Base-by-base conservation (phyloP, 2,888 invertebrate species). In the Leptopilina syphax region DNA sequence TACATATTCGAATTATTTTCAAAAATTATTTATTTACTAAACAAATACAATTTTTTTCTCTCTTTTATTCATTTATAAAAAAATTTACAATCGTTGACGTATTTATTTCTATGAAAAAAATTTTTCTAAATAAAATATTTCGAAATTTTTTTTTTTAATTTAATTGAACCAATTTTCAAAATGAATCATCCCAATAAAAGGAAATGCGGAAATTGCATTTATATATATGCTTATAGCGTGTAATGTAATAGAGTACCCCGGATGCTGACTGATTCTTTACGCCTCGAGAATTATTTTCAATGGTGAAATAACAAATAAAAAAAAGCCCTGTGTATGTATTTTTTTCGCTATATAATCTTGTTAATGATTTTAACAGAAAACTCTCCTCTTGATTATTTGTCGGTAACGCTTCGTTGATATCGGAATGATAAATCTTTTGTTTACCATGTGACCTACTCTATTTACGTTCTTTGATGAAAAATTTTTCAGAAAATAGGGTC, bases 361-460 rank as follows among this genome's bases (percentile, higher is more conserved):
- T 50, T 10, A 68, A 68, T 68, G 68, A 68, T 68, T 13, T 18
- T 68, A 13, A n/a, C 44, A 54, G 24, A 54, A 70, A 27, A 34
- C 34, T 34, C 54, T 65, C 18, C 27, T 24, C 24, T 3, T 54
- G 47, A 47, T 47, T 47, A 54, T 27, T 70, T 41, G 41, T 13
- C 13, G 54, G 13, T 24, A 50, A 50, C 13, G 70, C 10, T 50
- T 27, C 18, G 47, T 24, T 70, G 68, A 12, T 24, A 70, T 70
- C 7, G 27, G 54, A 34, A 13, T 70, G 70, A 70, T 54, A 70
- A 70, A 70, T 70, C 54, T 54, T 50, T 70, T 70, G 54, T 70
- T 54, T 70, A 34, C 70, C 7, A 27, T 54, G 27, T 70, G 70
- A 70, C 54, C 70, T 70, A 54, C 70, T 70, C 50, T 27, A 50